Evolutionary conservation across 2,888 invertebrate species (phyloP), one percentile per base, ranked within the genome.

Genomic region (Clitarchus hookeri): DNA sequence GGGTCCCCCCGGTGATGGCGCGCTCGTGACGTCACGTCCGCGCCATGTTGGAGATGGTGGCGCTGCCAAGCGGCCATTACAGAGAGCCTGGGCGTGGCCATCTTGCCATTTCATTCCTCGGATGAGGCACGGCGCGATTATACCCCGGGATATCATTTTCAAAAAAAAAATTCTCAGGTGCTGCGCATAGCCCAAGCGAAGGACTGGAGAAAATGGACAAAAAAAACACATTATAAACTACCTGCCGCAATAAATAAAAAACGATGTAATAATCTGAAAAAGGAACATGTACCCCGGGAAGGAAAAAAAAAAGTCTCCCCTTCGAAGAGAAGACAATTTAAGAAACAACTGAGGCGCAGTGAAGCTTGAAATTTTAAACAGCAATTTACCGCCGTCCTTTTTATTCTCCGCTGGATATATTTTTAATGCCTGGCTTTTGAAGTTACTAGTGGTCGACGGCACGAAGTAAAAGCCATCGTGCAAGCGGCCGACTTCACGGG

Each of bases 1-100:
- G 11, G 36, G 36, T 8, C 53, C 53, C 13, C 53, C n/a, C n/a
- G n/a, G 53, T 53, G 65, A 65, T 65, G 65, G 65, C n/a, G 23
- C 23, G 65, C 65, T 11, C 65, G 65, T 65, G 65, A 65, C 65
- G 65, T 65, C 65, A 65, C 65, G 65, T 65, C 23, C 23, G 8
- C 65, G 65, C 65, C 65, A 65, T 65, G 65, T 23, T 65, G 65
- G 23, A 19, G 65, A 11, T 65, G n/a, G 65, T 65, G 65, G 65
- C 65, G 65, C 65, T 65, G 65, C 65, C 65, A 65, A 65, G 65
- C 65, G 65, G 65, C 65, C 65, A 65, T 65, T n/a, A n/a, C 65
- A 19, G n/a, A 8, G 8, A 65, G 0, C 65, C 19, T 19, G 65
- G 65, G 65, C 65, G 65, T 19, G 65, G 65, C 65, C 65, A n/a